Percentiles rank a stretch among this genome's conserved stretches.
Conservation (phyloP, 2,888 invertebrate genomes). For the Epistrophe grossulariae region DNA sequence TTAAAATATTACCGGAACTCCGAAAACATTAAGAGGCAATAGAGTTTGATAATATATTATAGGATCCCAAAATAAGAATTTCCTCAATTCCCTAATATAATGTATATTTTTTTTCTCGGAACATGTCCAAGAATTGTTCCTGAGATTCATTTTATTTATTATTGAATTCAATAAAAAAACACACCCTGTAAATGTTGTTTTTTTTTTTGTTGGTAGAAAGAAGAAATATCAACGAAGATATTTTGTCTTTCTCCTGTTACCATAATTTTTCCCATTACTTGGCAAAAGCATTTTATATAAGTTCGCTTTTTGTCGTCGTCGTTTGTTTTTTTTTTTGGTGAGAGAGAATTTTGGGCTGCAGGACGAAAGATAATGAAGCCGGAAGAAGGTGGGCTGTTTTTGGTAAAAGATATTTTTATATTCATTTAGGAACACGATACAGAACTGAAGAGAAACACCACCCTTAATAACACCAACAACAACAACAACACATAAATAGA, state of each 20-base stretch:
- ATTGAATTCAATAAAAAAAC: neutral
- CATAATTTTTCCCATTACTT: constrained; percentile 63
- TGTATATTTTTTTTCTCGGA: neutral
- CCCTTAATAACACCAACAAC: neutral
- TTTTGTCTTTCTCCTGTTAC: constrained; percentile 60
- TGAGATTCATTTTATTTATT: neutral
- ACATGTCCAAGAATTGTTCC: neutral
- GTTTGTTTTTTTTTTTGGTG: neutral
- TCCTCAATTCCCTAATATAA: neutral
- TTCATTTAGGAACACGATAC: constrained; percentile 9
- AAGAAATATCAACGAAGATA: constrained; percentile 16
- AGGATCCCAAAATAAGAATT: neutral
- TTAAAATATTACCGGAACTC: neutral
- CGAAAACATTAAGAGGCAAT: neutral
- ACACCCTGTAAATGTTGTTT: neutral
- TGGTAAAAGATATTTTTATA: constrained; percentile 9
- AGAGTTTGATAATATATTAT: too few relatives aligned
- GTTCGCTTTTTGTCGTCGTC: constrained; percentile 29
- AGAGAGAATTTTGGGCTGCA: neutral
- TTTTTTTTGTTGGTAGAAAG: neutral
- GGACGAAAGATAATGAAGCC: constrained; percentile 24
- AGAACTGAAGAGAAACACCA: constrained; percentile 5
- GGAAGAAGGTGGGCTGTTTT: constrained; percentile 17
- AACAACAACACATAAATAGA: neutral
- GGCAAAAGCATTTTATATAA: constrained; percentile 49